Evolutionary conservation across 2,113 vertebrate genomes (phyloP), one percentile per base, ranked within the genome.

Genomic region (Circaetus gallicus): DNA sequence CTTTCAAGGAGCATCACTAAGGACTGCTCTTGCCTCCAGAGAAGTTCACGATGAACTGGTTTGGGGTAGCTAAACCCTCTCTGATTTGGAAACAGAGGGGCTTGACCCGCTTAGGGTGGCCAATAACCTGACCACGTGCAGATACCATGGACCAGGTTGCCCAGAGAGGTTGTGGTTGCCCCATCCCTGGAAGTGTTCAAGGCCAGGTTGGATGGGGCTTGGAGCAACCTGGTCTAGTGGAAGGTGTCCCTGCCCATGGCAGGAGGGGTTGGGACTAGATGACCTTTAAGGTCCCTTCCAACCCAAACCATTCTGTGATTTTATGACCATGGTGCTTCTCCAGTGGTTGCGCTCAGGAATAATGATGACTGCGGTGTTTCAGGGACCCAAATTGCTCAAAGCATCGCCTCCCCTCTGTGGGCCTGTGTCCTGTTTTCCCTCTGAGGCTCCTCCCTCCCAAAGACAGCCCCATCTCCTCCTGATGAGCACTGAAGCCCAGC

Each of bases 341-440:
- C 65, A 8, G 5, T 2, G 56, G n/a, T 3, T 70, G 31, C 13
- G 40, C 3, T 31, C 14, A 38, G 45, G 22, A 82, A 45, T 6
- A 11, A 71, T 0, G 38, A 55, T 24, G 86, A 2, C 8, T 0
- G 4, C 34, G 21, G 36, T 1, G 10, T 36, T 86, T 21, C 15
- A 49, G 16, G 11, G 58, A n/a, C 45, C 2, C 21, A 24, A 9
- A 78, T 9, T 8, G 7, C 49, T 52, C n/a, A 32, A 20, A 62
- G 15, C 67, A 52, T n/a, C 62, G 13, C 7, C 16, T 86, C 17
- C 12, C 28, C 67, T 80, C n/a, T 6, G 0, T 0, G 9, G 16
- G 25, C 21, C 5, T 0, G 2, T 25, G 26, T 65, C 40, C 59
- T 34, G 36, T 29, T 62, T 43, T 70, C 15, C 24, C 26, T 29